Evolutionary conservation across 2,888 invertebrate species (phyloP), one percentile per base, ranked within the genome.

Genomic region (Chloroclysta siterata): DNA sequence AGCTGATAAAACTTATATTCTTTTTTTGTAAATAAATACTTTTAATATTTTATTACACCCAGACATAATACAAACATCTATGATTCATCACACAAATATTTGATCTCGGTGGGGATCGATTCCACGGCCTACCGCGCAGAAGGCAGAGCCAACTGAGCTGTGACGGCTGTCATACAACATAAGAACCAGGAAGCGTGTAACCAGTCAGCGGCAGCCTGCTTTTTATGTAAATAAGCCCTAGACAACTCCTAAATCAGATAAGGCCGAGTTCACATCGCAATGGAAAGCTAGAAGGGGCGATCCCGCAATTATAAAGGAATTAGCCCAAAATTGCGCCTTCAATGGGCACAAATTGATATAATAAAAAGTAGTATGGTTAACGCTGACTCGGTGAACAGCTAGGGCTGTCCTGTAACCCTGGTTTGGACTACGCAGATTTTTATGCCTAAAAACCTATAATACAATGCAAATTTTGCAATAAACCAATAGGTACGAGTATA

Each of bases 291-390:
- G 79, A 81, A 82, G 60, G 81, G 81, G 80, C 84, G 80, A 86
- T 90, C 85, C 88, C 82, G 86, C 89, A 89, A 93, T 93, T 92
- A 93, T 92, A 91, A 91, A 90, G 85, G 84, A 87, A 93, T 93
- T 93, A 93, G 87, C 76, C 85, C 84, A 88, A 91, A 91, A 89
- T 84, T 83, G 84, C 85, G 87, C 86, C 86, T 89, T 83, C 87
- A 92, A 93, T 93, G 90, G 87, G 81, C 90, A 85, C 88, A 92
- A 92, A 93, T 93, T 92, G 91, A 92, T 92, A 92, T 92, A 92
- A 93, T 93, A 92, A 93, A 92, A 91, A 85, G 85, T 85, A 82
- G 87, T 81, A 80, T 81, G 81, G 85, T 84, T 84, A 82, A 80
- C 81, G 73, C 58, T 78, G 78, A 75, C 72, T 75, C 59, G 63